Percentiles rank a stretch among this genome's conserved stretches.
Evolutionary conservation across 2,888 invertebrate species (phyloP).

Genomic region (Mactromeris polynyma): DNA sequence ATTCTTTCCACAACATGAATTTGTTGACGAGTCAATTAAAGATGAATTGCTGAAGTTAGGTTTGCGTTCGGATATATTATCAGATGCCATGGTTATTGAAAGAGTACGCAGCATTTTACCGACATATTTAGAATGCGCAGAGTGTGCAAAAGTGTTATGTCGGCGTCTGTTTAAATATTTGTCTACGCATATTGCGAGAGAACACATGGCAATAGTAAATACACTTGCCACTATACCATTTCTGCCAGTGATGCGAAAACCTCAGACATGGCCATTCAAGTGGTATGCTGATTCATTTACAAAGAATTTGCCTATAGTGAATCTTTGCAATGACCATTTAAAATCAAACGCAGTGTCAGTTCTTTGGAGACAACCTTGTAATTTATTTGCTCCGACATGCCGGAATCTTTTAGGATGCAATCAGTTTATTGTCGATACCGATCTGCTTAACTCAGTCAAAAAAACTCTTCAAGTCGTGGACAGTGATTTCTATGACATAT

Average conservation of each 20-base stretch:
- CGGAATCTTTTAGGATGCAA: neutral
- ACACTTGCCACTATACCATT: neutral
- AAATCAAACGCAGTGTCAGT: neutral
- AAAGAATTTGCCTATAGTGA: neutral
- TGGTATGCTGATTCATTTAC: neutral
- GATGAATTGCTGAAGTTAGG: neutral
- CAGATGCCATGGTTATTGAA: constrained; percentile 2
- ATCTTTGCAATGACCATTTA: neutral
- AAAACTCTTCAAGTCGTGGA: neutral
- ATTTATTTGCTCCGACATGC: neutral
- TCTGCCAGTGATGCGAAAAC: constrained; percentile 22
- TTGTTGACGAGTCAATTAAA: neutral
- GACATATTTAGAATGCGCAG: neutral
- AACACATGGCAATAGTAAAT: neutral
- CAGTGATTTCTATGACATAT: neutral
- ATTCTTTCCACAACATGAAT: constrained; percentile 2
- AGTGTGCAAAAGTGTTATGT: neutral
- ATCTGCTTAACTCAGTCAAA: neutral
- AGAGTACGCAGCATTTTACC: neutral
- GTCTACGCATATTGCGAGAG: neutral
- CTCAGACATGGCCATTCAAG: constrained; percentile 6
- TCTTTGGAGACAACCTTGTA: neutral
- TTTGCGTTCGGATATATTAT: neutral
- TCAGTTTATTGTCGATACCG: neutral
- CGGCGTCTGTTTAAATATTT: neutral